Evolutionary conservation across 2,797 vertebrate species (phyloP), one percentile per base, ranked within the genome.

Genomic region (Pelobates cultripes): DNA sequence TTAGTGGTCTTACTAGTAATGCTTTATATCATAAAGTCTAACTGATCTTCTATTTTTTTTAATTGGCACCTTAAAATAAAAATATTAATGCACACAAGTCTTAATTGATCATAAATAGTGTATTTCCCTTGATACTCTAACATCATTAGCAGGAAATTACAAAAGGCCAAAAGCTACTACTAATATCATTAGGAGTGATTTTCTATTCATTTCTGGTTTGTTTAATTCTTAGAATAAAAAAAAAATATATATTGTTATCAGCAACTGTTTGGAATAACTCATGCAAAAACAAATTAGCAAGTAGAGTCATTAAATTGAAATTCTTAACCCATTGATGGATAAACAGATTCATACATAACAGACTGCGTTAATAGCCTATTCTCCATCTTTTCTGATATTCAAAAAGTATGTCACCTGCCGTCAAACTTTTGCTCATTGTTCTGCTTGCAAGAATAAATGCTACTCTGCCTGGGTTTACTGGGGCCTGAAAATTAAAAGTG

Each of bases 401-500:
- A 89, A 92, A 91, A 92, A 90, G 86, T 91, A 90, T 91, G 89
- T 79, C 90, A 90, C 89, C 82, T 84, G 82, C 89, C 84, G 83
- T 89, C 90, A 91, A 90, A 90, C 89, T 90, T 89, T 85, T 85
- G 80, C 86, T 86, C 87, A 92, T 92, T 93, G 94, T 93, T 91
- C 90, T 67, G 41, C 47, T 88, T 85, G 84, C 74, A 87, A 87
- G 92, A 90, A 89, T 89, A 85, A 92, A 91, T 88, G 91, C 88
- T 90, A 91, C 91, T 91, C 85, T 87, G 91, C 90, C 90, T 90
- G 85, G 91, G 93, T 93, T 89, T 92, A 93, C 87, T 94, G 92
- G 92, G 94, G 94, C 93, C 89, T 92, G 88, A 93, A 95, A 51
- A 94, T 93, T 87, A 88, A 90, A 94, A 91, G 92, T 93, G 94